phyloP scores from a whole-genome alignment of 2,113 vertebrate genomes.

The Brachyhypopomus occidentalis region DNA sequence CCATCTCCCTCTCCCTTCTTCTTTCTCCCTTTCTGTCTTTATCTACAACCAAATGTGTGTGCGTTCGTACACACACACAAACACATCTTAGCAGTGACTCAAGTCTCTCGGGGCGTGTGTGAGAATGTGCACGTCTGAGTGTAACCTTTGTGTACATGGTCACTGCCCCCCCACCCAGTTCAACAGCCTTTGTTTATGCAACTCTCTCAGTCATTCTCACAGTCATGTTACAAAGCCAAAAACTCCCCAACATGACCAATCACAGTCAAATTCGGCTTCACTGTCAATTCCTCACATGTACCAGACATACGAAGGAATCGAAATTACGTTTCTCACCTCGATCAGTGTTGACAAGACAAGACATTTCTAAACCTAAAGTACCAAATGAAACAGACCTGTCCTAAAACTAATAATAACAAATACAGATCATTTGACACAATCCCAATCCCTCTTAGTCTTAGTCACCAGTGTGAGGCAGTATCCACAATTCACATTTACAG shows the following conservation, averaged over 20 bases:
- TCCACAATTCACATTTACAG: background rate
- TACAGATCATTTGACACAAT: background rate
- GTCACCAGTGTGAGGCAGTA: background rate
- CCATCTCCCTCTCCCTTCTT: conserved; percentile 2
- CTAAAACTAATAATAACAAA: background rate
- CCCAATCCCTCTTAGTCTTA: background rate
- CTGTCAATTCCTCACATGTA: too few species aligned
- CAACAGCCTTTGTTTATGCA: conserved; percentile 28
- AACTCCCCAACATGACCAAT: background rate
- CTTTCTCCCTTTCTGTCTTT: background rate
- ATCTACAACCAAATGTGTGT: background rate
- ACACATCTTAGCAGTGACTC: conserved; percentile 36
- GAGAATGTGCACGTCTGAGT: conserved; percentile 31
- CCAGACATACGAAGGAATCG: too few species aligned
- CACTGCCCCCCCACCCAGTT: conserved; percentile 18
- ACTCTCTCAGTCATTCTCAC: background rate
- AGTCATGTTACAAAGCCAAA: background rate
- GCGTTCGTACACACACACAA: background rate
- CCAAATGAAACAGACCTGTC: too few species aligned
- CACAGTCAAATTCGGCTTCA: too few species aligned
- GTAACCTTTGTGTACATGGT: conserved; percentile 33
- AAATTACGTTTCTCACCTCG: too few species aligned
- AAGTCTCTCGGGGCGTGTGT: conserved; percentile 27
- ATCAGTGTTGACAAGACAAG: too few species aligned
- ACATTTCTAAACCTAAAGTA: too few species aligned